Evolutionary conservation across 64 coral and sea anemone species (phyloP).

Genomic region (Dendronephthya gigantea): DNA sequence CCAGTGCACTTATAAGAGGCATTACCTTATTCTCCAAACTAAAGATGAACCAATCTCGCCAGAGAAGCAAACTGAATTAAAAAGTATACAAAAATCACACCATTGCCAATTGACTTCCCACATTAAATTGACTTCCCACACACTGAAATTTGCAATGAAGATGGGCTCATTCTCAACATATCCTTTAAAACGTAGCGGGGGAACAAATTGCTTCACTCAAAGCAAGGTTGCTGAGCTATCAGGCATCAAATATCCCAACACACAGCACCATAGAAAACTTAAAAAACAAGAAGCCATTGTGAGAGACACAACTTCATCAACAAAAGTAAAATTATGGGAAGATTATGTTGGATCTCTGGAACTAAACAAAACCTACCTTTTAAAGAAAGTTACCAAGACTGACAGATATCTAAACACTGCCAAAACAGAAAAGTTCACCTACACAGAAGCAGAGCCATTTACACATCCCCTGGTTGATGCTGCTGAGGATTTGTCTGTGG

Average conservation of each 20-base stretch:
- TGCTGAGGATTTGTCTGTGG: not conserved
- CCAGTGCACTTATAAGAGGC: no score
- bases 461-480: not conserved
- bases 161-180: not conserved
- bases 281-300: not conserved
- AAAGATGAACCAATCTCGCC: not conserved
- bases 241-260: not conserved
- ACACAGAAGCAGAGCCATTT: conserved; percentile 5
- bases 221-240: not conserved
- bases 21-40: not conserved
- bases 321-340: not conserved
- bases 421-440: conserved; percentile 18
- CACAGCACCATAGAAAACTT: not conserved
- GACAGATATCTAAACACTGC: no score
- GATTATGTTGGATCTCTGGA: not conserved
- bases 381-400: not conserved
- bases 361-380: conserved; percentile 10
- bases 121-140: not conserved
- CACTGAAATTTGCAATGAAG: not conserved
- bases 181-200: not conserved
- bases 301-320: not conserved
- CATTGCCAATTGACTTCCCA: not conserved
- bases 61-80: not conserved
- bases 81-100: not conserved
- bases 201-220: not conserved